These are phyloP conservation scores for Lates japonicus DNA, from an alignment of 2,797 vertebrate species.

Conservation along the genomic window DNA sequence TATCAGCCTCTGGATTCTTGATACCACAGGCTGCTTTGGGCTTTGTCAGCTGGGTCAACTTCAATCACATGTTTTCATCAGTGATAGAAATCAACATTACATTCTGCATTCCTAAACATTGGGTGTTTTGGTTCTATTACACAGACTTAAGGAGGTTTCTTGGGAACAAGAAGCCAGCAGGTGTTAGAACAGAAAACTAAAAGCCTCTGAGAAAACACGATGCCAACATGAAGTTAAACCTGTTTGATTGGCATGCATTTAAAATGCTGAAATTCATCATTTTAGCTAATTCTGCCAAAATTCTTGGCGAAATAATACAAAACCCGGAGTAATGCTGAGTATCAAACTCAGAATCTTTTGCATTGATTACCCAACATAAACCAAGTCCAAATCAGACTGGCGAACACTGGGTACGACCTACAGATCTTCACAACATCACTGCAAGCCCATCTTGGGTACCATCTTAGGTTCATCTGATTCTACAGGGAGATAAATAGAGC, in stretches of 20 bases:
- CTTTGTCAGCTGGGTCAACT: conserved; percentile 17
- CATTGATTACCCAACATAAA: neutral
- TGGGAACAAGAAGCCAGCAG: neutral
- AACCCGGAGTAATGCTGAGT: too few species aligned
- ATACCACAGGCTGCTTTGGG: neutral
- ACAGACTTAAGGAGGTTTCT: neutral
- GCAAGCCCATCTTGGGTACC: neutral
- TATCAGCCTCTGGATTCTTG: conserved; percentile 37
- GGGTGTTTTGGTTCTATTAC: neutral
- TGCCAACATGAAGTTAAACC: neutral
- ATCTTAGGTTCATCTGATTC: neutral
- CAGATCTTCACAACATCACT: neutral
- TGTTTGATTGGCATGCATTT: too few species aligned
- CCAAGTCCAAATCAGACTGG: neutral
- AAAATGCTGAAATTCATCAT: too few species aligned
- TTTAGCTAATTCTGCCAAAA: neutral
- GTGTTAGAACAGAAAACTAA: neutral
- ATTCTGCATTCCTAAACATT: neutral
- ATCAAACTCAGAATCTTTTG: neutral
- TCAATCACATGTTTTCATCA: conserved; percentile 15
- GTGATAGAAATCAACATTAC: neutral
- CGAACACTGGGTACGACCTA: neutral
- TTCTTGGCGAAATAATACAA: neutral
- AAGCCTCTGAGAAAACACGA: neutral
- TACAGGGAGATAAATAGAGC: neutral